These are phyloP conservation scores for Camptogramma bilineatum DNA, from an alignment of 2,888 invertebrate species.

Conservation along the genomic window DNA sequence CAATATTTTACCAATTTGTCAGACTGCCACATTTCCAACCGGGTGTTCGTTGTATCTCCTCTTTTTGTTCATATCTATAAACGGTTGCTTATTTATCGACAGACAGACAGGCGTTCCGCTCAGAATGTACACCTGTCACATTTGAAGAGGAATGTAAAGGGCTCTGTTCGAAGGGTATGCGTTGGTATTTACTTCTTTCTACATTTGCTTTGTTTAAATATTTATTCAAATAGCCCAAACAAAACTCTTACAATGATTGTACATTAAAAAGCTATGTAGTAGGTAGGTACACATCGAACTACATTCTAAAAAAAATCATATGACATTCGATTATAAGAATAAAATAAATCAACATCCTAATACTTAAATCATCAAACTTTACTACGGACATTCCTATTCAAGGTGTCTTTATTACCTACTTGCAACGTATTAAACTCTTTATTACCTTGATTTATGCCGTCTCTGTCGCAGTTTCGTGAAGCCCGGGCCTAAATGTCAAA, in stretches of 20 bases:
- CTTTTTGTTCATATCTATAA: conserved; percentile 1
- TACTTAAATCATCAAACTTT: no score
- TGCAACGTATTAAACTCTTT: no score
- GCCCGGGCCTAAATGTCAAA: neutral
- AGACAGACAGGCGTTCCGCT: conserved; percentile 14
- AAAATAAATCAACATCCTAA: neutral
- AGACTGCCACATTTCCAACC: no score
- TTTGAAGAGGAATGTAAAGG: neutral
- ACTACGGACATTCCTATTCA: no score
- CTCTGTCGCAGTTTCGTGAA: neutral
- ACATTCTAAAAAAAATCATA: no score
- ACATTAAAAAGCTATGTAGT: no score
- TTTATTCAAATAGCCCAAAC: neutral
- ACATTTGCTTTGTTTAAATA: neutral
- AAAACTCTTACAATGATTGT: no score
- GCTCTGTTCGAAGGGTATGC: neutral
- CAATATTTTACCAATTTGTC: neutral
- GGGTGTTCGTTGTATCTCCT: neutral
- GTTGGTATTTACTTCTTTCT: neutral
- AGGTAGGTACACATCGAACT: no score
- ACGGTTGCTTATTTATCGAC: conserved; percentile 15
- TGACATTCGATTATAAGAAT: no score
- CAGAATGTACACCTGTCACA: neutral
- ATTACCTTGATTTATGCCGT: neutral
- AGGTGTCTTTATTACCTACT: no score